Conservation (phyloP, 2,113 vertebrate genomes). For the Pygathrix nemaeus region DNA sequence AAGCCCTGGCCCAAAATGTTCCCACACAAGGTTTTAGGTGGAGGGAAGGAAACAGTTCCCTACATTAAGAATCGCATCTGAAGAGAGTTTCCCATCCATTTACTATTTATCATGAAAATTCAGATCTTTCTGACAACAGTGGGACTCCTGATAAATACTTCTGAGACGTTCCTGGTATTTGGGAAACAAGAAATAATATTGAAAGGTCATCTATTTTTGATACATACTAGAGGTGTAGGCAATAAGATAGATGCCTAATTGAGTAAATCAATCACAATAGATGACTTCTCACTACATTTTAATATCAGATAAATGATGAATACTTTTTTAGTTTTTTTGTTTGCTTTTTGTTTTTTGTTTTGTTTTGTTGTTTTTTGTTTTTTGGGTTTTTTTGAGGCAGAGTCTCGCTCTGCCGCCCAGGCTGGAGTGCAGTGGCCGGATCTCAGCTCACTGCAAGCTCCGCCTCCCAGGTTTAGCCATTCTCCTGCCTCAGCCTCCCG, state of each 20-base stretch:
- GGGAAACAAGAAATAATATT: background rate
- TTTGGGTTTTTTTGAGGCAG: too few species aligned
- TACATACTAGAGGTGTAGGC: background rate
- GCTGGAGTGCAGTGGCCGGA: accelerated
- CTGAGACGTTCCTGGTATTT: background rate
- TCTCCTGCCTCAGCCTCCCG: too few species aligned
- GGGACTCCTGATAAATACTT: background rate
- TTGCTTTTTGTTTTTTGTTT: too few species aligned
- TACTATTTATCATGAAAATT: background rate
- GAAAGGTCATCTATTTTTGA: background rate
- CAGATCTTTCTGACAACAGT: background rate
- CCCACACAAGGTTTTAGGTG: background rate
- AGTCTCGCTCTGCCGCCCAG: too few species aligned
- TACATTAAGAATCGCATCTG: too few species aligned
- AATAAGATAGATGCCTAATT: background rate
- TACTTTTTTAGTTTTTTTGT: too few species aligned
- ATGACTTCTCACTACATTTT: background rate
- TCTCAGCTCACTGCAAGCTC: too few species aligned
- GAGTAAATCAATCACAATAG: background rate
- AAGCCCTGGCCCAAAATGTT: background rate
- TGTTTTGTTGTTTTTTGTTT: too few species aligned
- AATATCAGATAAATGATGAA: background rate
- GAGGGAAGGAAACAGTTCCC: background rate
- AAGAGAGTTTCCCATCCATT: background rate
- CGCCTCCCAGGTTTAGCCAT: too few species aligned